phyloP scores from a whole-genome alignment of 2,888 invertebrate genomes.

The Polydesmus complanatus region DNA sequence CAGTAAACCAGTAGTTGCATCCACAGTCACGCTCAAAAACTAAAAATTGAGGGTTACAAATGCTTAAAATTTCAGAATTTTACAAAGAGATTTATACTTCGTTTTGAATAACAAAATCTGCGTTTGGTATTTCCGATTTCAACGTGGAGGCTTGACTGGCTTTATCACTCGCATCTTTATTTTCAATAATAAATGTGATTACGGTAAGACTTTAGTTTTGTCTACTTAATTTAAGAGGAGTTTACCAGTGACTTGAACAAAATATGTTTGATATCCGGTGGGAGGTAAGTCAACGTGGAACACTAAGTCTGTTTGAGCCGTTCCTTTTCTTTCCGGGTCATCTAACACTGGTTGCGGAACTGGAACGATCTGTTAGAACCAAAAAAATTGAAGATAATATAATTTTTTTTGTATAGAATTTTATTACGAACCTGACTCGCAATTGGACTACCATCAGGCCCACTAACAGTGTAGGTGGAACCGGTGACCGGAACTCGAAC shows the following conservation, averaged over 20 bases:
- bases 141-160: neutral
- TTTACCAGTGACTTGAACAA: slow-evolving; percentile 21
- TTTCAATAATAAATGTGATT: neutral
- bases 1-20: slow-evolving; percentile 43
- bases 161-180: neutral
- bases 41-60: neutral
- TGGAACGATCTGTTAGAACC: slow-evolving; percentile 37
- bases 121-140: neutral
- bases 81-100: slow-evolving; percentile 22
- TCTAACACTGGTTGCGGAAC: slow-evolving; percentile 42
- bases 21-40: slow-evolving; percentile 38
- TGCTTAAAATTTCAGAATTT: neutral
- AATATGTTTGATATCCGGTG: slow-evolving; percentile 28
- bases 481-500: slow-evolving; percentile 39
- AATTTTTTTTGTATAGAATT: slow-evolving; percentile 11
- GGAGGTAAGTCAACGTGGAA: slow-evolving; percentile 56
- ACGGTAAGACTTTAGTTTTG: neutral
- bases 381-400: slow-evolving; percentile 21
- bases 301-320: slow-evolving; percentile 52
- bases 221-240: neutral
- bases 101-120: slow-evolving; percentile 24
- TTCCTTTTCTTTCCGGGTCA: slow-evolving; percentile 49
- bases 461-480: slow-evolving; percentile 34
- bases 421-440: slow-evolving; percentile 8
- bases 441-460: neutral